Evolutionary conservation across 2,797 vertebrate species (phyloP), one percentile per base, ranked within the genome.

Genomic region (Rhincodon typus): DNA sequence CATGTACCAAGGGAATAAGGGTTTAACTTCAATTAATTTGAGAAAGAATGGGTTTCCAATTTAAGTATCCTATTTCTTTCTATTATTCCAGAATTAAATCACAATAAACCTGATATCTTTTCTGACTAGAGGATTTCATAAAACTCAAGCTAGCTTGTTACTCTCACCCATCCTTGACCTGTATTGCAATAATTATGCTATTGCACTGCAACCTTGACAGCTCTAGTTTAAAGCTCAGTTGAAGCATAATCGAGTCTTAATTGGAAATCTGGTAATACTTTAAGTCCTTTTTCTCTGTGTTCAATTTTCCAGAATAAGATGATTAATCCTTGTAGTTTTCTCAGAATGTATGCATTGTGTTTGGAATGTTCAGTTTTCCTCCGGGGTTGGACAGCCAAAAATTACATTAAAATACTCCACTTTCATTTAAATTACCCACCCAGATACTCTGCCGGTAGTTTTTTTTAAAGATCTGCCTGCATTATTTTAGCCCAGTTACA

Each of bases 241-340:
- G 66, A 93, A 93, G 42, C 8, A 42, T 93, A 93, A 93, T 69
- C 69, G n/a, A 69, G 34, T 91, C 62, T 67, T 91, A 67, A 91
- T 91, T 67, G 13, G 34, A 67, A 91, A 91, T 66, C 34, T 66
- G 34, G 62, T 25, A 93, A 42, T 8, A 34, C 27, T 13, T 34
- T 27, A 53, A 88, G 30, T 57, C 86, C 86, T 57, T 88, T 93
- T 62, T 67, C 38, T 42, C 21, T 93, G 66, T 38, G 38, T 93
- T 19, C 10, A 4, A 23, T 42, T 93, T 93, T 0, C n/a, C 38
- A 23, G 90, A 67, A 93, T 69, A 66, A 69, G 38, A 91, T 12
- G 62, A 69, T 84, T 69, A 69, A 66, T n/a, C 66, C 90, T 93
- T 69, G 66, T 42, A 42, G 19, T 42, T 93, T 69, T 69, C 21